Evolutionary conservation across 2,888 invertebrate species (phyloP).

Genomic region (Geophilus truncorum): DNA sequence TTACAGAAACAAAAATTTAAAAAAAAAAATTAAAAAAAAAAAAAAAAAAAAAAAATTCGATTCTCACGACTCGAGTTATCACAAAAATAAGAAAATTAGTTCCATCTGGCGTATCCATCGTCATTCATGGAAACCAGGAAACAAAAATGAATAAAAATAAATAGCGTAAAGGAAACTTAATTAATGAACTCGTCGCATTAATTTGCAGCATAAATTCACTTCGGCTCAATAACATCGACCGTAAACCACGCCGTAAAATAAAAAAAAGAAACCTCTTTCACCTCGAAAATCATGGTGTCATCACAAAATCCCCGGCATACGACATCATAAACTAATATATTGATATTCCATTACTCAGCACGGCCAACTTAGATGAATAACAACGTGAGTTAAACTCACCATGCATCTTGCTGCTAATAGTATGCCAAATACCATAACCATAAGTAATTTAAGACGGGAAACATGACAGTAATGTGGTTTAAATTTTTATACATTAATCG

Average conservation of each 20-base stretch:
- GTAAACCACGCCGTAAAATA: background rate
- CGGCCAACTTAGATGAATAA: background rate
- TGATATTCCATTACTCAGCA: background rate
- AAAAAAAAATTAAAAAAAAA: too few species aligned
- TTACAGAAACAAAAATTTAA: too few species aligned
- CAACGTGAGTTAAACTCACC: background rate
- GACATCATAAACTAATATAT: background rate
- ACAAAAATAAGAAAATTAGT: too few species aligned
- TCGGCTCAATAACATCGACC: background rate
- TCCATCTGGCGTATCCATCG: too few species aligned
- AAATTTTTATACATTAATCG: background rate
- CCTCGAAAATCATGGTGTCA: background rate
- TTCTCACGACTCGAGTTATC: too few species aligned
- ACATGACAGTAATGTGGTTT: background rate
- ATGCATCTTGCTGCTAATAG: background rate
- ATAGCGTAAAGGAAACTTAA: too few species aligned
- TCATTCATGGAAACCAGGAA: too few species aligned
- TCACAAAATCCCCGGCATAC: background rate
- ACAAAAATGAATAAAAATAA: too few species aligned
- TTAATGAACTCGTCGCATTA: background rate
- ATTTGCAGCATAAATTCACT: background rate
- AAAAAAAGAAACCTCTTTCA: background rate
- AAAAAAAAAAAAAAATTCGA: too few species aligned
- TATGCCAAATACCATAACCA: background rate
- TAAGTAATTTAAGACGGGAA: background rate